Base-by-base conservation (phyloP, 2,888 invertebrate species). In the Linnaemya vulpina region DNA sequence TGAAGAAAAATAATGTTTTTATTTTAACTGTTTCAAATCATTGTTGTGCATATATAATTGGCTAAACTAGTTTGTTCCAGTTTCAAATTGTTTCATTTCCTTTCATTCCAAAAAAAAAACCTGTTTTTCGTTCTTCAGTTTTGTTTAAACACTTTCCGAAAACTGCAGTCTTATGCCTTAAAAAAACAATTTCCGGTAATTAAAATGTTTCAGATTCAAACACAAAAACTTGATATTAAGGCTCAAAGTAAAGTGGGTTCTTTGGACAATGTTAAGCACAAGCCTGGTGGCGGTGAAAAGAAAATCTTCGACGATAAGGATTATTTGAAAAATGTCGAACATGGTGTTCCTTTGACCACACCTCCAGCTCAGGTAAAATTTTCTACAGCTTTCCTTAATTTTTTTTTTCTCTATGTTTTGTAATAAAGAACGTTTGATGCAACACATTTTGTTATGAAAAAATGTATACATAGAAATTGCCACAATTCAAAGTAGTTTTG, bases 271-370 rank as follows among this genome's bases (percentile, higher is more conserved):
- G 95, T 98, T 89, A 92, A 92, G 92, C 96, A 98, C 94, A 96
- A 95, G 93, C 97, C 98, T 80, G 97, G 97, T 89, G 98, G 98
- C 86, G 98, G 98, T 65, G 97, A 97, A 88, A 96, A 97, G 93
- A 98, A 97, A 94, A 98, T 98, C 91, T 97, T 97, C 93, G 97
- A 97, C 92, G 97, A 97, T 93, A 97, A 96, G 93, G 96, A 96
- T 87, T 97, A 97, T 94, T 94, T 97, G 92, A 96, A 96, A 93
- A 97, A 97, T 94, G 94, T 94, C 91, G 94, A 94, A 84, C 93
- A 93, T 90, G 92, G 93, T 89, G 93, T 93, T 88, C 93, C 93
- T 90, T 94, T 94, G 89, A 91, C 93, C 86, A 93, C 93, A 89
- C 93, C 93, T 88, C 93, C 93, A 89, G 93, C 94, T 88, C 94